Evolutionary conservation across 92 coral and sea anemone species (phyloP), one percentile per base, ranked within the genome.

Genomic region (Zoanthus sociatus): DNA sequence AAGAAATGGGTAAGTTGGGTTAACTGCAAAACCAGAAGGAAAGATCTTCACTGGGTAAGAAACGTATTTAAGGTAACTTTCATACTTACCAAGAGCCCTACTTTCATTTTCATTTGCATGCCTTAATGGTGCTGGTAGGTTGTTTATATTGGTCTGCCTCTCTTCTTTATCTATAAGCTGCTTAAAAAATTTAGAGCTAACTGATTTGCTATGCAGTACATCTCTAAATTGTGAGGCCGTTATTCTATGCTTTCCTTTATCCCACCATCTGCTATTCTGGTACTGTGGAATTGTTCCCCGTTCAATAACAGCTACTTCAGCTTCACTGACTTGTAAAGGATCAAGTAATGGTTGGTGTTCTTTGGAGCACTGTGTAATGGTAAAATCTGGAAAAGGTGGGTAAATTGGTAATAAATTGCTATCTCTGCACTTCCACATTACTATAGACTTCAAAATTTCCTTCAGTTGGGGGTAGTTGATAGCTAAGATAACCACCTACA

Each of bases 1-100:
- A 20, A 83, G 88, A 73, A 88, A 88, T 75, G 91, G 88, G 81
- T 17, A 73, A 9, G 79, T 51, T 71, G 79, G 91, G 83, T 83
- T 88, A n/a, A 88, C 84, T 42, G 66, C 84, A 75, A 88, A 88
- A 6, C 91, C 91, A 6, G 88, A 83, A 6, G 88, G 58, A 77
- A 88, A 88, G 26, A 68, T 48, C 46, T 88, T 83, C 17, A 88
- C 88, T 58, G 91, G 91, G 56, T 88, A 72, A 7, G 82, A 87
- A 88, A 87, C 71, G 74, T 88, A 26, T 53, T 56, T 73, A 1
- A 88, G 37, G 76, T 76, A 89, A 30, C 60, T 89, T 1, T 14
- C 17, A 48, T 89, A 89, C 56, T 26, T 8, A 30, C 64, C 12
- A 7, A 74, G 73, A 17, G 92, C 92, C 71, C 13, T 55, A 44